Evolutionary conservation across 2,888 invertebrate species (phyloP).

Genomic region (Ochropleura leucogaster): DNA sequence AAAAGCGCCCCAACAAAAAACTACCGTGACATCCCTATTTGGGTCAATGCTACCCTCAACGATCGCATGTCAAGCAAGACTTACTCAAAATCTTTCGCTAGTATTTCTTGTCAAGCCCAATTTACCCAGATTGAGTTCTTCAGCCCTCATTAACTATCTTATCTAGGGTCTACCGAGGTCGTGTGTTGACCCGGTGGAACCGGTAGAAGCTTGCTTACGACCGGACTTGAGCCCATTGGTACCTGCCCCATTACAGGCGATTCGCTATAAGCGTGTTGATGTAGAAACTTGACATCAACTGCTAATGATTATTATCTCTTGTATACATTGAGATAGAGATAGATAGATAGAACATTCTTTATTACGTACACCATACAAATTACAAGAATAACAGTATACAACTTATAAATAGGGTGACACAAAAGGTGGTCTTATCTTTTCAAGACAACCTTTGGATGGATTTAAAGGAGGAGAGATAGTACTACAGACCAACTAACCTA

Average conservation of each 20-base stretch:
- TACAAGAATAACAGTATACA: too few species aligned
- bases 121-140: slow-evolving; percentile 41
- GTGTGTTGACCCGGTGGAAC: slow-evolving; percentile 30
- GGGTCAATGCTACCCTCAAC: slow-evolving; percentile 24
- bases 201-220: slow-evolving; percentile 16
- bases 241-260: neutral
- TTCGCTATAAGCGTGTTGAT: neutral
- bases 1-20: neutral
- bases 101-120: slow-evolving; percentile 44
- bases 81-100: slow-evolving; percentile 20
- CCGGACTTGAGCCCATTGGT: slow-evolving; percentile 18
- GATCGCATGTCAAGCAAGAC: slow-evolving; percentile 41
- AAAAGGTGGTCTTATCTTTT: too few species aligned
- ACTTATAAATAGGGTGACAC: too few species aligned
- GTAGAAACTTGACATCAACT: too few species aligned
- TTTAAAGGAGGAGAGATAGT: too few species aligned
- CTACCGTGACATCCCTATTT: neutral
- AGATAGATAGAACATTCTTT: too few species aligned
- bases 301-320: too few species aligned
- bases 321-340: too few species aligned
- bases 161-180: slow-evolving; percentile 33
- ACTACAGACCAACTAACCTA: too few species aligned
- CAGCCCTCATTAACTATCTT: slow-evolving; percentile 39
- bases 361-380: too few species aligned
- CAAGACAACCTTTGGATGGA: too few species aligned